These are phyloP conservation scores for Heterohyrax brucei DNA, from an alignment of 2,797 vertebrate species.

Conservation along the genomic window DNA sequence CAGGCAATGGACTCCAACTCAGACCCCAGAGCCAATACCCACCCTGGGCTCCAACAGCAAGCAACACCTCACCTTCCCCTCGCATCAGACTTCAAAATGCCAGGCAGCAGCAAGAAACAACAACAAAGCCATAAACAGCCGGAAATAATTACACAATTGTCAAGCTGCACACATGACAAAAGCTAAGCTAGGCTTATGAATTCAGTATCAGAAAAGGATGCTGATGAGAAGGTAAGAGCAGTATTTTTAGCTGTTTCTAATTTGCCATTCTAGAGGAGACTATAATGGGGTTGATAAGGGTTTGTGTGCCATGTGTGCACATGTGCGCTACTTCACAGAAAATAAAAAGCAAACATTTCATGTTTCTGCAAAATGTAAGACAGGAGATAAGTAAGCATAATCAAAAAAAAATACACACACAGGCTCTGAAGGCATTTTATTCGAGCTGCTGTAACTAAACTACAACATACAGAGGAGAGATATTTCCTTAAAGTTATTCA, in stretches of 20 bases:
- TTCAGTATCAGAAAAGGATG: slow-evolving; percentile 83
- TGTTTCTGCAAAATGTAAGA: slow-evolving; percentile 48
- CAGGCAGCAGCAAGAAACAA: slow-evolving; percentile 80
- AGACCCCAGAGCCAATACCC: neutral
- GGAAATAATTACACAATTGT: slow-evolving; percentile 80
- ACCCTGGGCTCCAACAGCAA: neutral
- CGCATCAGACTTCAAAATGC: slow-evolving; percentile 76
- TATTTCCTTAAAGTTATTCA: slow-evolving; percentile 74
- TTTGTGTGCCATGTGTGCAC: slow-evolving; percentile 18
- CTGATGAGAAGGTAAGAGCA: slow-evolving; percentile 87
- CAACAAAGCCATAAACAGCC: slow-evolving; percentile 84
- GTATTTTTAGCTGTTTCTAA: slow-evolving; percentile 82
- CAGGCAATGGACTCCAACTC: neutral
- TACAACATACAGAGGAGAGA: slow-evolving; percentile 66
- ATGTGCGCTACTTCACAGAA: slow-evolving; percentile 79
- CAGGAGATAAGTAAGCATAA: slow-evolving; percentile 49
- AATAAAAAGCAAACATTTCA: slow-evolving; percentile 30
- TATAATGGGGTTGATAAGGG: slow-evolving; percentile 79
- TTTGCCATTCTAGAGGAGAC: slow-evolving; percentile 86
- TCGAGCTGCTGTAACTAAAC: slow-evolving; percentile 59
- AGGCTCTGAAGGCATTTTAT: slow-evolving; percentile 57
- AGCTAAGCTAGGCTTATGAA: slow-evolving; percentile 73
- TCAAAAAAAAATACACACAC: neutral
- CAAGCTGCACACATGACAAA: slow-evolving; percentile 82
- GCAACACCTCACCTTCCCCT: slow-evolving; percentile 73